phyloP scores from a whole-genome alignment of 2,888 invertebrate genomes.

The Maniola hyperantus region DNA sequence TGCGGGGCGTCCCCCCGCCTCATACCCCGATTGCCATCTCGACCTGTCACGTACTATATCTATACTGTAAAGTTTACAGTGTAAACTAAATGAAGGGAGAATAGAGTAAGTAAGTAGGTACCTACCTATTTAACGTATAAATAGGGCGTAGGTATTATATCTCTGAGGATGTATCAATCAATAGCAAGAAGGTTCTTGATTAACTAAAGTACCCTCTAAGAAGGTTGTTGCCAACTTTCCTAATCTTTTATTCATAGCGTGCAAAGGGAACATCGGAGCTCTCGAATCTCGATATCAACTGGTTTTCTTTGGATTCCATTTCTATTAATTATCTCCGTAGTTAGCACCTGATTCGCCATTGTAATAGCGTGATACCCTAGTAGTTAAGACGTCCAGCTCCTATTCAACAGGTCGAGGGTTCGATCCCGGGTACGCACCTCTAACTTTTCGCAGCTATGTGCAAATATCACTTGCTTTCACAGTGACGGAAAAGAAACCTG shows the following conservation, averaged over 20 bases:
- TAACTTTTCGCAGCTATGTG: too few species aligned
- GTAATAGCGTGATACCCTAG: background rate
- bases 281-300: slow-evolving; percentile 14
- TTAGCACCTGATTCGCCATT: background rate
- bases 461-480: too few species aligned
- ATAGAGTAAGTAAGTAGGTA: too few species aligned
- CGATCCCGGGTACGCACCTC: too few species aligned
- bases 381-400: background rate
- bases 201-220: slow-evolving; percentile 21
- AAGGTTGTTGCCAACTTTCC: slow-evolving; percentile 19
- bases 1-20: too few species aligned
- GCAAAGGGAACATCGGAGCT: slow-evolving; percentile 6
- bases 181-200: slow-evolving; percentile 5
- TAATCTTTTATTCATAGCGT: slow-evolving; percentile 25
- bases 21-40: too few species aligned
- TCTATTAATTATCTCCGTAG: background rate
- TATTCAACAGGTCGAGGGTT: too few species aligned
- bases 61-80: too few species aligned
- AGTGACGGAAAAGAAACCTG: too few species aligned
- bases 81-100: background rate
- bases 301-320: slow-evolving; percentile 10
- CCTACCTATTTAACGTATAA: background rate
- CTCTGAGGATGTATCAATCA: background rate
- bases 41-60: too few species aligned
- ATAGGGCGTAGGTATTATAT: background rate